Conservation (phyloP, 2,113 vertebrate genomes). For the Rhipidura dahli region DNA sequence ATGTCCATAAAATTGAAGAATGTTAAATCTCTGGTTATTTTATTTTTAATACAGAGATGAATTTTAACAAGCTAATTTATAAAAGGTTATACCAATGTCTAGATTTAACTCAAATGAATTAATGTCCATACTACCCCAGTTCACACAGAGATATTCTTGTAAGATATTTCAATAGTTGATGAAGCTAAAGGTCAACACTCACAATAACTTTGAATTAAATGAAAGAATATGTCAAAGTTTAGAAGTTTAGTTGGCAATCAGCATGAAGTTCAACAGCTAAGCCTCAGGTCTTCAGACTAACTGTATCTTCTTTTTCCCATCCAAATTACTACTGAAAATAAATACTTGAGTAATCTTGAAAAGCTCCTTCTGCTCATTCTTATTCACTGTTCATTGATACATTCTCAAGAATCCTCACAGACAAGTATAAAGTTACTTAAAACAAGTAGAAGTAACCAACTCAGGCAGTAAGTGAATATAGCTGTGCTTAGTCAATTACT, state of each 20-base stretch:
- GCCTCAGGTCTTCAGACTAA: not conserved
- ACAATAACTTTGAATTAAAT: not conserved
- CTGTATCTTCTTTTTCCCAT: not conserved
- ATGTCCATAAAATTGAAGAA: conserved; percentile 35
- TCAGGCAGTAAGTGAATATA: not conserved
- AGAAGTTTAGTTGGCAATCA: not conserved
- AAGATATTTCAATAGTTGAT: not conserved
- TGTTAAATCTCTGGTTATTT: conserved; percentile 1
- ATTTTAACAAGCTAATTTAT: conserved; percentile 54
- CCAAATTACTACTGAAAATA: not conserved
- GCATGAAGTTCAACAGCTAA: not conserved
- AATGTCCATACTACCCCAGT: not conserved
- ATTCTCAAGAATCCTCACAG: not conserved
- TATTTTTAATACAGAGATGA: conserved; percentile 19
- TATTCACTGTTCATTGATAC: not conserved
- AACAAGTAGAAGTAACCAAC: not conserved
- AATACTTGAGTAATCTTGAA: not conserved
- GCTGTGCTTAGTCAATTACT: not conserved
- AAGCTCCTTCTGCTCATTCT: not conserved
- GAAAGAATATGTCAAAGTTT: not conserved
- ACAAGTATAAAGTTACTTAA: not conserved
- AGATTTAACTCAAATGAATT: conserved; percentile 43
- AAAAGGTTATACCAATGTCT: conserved; percentile 23
- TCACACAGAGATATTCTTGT: not conserved
- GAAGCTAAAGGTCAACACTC: conserved; percentile 28